These are phyloP conservation scores for Taphrorychus bicolor DNA, from an alignment of 2,888 invertebrate species.

Conservation along the genomic window DNA sequence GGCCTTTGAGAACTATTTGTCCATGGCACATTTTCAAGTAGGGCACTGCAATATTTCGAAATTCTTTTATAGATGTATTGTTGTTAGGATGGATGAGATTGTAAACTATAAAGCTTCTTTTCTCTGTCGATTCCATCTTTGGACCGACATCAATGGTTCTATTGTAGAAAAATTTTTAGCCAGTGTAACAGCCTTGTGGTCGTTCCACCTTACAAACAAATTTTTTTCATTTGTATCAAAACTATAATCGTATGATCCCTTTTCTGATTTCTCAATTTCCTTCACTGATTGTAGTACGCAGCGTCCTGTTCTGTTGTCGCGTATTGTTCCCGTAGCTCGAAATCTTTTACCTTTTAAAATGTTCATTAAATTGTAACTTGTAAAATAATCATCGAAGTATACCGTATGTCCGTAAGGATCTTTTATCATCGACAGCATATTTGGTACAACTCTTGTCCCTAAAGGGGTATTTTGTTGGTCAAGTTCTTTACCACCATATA, in stretches of 20 bases:
- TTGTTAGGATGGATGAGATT: background rate
- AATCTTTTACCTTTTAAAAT: conserved; percentile 28
- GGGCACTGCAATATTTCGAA: background rate
- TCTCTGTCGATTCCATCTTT: conserved; percentile 26
- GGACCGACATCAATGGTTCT: conserved; percentile 13
- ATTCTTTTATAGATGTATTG: background rate
- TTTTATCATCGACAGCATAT: conserved; percentile 34
- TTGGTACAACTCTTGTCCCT: conserved; percentile 32
- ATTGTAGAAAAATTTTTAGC: conserved; percentile 35
- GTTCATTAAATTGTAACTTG: conserved; percentile 22
- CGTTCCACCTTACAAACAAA: conserved; percentile 29
- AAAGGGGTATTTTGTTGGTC: conserved; percentile 9
- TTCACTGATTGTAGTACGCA: conserved; percentile 15
- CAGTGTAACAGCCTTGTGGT: conserved; percentile 34
- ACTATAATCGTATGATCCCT: conserved; percentile 25
- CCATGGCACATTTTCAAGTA: background rate
- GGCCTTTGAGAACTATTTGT: background rate
- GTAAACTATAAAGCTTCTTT: background rate
- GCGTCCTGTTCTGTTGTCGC: conserved; percentile 28
- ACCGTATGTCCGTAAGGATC: conserved; percentile 31
- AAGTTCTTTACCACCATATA: conserved; percentile 37
- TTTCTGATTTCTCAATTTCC: conserved; percentile 13
- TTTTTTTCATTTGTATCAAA: conserved; percentile 29
- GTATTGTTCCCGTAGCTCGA: conserved; percentile 31
- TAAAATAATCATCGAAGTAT: conserved; percentile 39